Percentiles rank a stretch among this genome's conserved stretches.
Evolutionary conservation across 2,113 vertebrate species (phyloP).

Genomic region (Halcyon senegalensis): DNA sequence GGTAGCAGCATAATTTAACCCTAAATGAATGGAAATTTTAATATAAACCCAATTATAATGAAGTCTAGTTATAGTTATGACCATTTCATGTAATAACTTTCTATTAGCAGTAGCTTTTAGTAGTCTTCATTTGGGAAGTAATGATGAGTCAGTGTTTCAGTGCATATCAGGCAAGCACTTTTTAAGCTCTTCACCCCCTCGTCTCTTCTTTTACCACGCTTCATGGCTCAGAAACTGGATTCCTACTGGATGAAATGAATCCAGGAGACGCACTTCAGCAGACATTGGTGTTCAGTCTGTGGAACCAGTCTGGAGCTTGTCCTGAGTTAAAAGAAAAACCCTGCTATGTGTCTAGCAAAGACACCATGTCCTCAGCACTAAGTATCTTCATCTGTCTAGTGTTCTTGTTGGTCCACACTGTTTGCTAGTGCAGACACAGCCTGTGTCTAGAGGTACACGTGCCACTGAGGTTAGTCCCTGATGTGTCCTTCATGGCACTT

Average conservation of each 20-base stretch:
- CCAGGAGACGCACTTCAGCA: not conserved
- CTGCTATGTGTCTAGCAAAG: not conserved
- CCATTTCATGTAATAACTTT: not conserved
- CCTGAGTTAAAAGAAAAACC: not conserved
- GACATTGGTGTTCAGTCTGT: not conserved
- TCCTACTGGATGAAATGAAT: not conserved
- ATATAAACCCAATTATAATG: not conserved
- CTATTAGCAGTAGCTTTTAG: not conserved
- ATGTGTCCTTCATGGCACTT: not conserved
- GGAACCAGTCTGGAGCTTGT: not conserved
- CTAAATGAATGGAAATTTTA: not conserved
- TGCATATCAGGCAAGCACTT: not conserved
- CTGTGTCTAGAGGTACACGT: accelerated
- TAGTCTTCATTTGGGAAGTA: not conserved
- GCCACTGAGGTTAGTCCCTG: not conserved
- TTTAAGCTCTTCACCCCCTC: not conserved
- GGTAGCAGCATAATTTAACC: not conserved
- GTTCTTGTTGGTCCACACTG: not conserved
- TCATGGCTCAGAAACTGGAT: not conserved
- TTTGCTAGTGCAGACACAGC: not conserved
- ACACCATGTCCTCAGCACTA: not conserved
- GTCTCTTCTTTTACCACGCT: not conserved
- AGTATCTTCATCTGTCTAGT: not conserved
- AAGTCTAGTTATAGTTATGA: not conserved
- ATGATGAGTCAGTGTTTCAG: not conserved